A percentile compares a stretch with the other conserved stretches of the same genome.
Evolutionary conservation across 2,888 invertebrate genomes (phyloP).

Genomic region (Sinopyrophorus schimmeli): DNA sequence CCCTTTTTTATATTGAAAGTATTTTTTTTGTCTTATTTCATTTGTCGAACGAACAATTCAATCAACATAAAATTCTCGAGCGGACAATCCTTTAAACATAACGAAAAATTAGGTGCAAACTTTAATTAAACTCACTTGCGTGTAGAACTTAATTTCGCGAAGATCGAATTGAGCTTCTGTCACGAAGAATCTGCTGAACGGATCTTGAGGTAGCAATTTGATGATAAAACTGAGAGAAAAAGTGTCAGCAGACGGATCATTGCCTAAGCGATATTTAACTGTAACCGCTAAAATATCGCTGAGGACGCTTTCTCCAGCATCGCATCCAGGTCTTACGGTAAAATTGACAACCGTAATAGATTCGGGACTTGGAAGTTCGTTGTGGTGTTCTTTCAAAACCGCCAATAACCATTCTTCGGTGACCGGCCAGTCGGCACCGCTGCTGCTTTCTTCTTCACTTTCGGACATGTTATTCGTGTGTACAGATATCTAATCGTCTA

Average conservation of each 20-base stretch:
- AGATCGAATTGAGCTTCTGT: constrained; percentile 83
- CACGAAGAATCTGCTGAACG: constrained; percentile 78
- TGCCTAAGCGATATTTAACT: constrained; percentile 62
- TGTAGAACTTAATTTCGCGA: constrained; percentile 80
- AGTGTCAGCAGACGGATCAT: constrained; percentile 40
- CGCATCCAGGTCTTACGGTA: constrained; percentile 62
- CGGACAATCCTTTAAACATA: too few species aligned
- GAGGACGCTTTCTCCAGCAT: constrained; percentile 72
- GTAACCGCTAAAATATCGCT: constrained; percentile 78
- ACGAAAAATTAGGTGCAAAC: too few species aligned
- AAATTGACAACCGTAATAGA: constrained; percentile 57
- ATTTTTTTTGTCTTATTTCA: too few species aligned
- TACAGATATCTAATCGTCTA: not conserved
- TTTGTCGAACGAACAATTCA: too few species aligned
- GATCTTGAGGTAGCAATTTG: constrained; percentile 77
- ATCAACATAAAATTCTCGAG: too few species aligned
- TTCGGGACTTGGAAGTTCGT: constrained; percentile 43
- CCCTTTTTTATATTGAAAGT: too few species aligned
- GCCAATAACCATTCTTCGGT: constrained; percentile 62
- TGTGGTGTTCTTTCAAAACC: constrained; percentile 58
- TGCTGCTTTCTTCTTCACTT: constrained; percentile 58
- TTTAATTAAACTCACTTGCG: constrained; percentile 66
- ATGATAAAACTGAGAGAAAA: constrained; percentile 64
- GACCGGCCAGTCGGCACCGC: constrained; percentile 58
- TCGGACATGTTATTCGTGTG: constrained; percentile 55